Base-by-base conservation (phyloP, 2,113 vertebrate species). In the Elachura formosa region DNA sequence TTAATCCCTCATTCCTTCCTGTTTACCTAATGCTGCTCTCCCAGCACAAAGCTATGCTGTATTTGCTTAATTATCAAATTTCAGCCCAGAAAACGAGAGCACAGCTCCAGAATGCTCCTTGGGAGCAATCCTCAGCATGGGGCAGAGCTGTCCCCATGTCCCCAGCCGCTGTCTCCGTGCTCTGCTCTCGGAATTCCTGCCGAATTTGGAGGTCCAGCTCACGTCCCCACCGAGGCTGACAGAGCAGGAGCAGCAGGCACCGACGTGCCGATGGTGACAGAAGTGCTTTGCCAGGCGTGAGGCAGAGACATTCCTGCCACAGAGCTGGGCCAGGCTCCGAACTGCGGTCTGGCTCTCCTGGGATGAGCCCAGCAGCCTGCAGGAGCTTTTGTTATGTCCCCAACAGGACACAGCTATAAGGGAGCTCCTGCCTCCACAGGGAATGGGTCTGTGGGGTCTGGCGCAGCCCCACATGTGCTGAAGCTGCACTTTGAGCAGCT, bases 1-100 rank as follows among this genome's bases (percentile, higher is more conserved):
- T 96, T 98, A 98, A 98, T 98, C 97, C 97, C 89, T 94, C 63
- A 38, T 67, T 90, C 96, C 96, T 98, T 98, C 97, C 97, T 97
- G 96, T 98, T 98, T 98, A 97, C 95, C 97, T 98, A 95, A 95
- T 83, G 87, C 82, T 95, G 95, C 96, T 97, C 77, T 54, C 89
- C 64, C 71, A 52, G 75, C 88, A 96, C 95, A 98, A 97, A 98
- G 97, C 86, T 97, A 81, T 22, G 89, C 66, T 86, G 40, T 97
- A 97, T 98, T 97, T 89, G 95, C 94, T 97, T 92, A 86, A 97
- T 98, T 96, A 97, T 98, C 97, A 73, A 90, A 96, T 98, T 97
- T 98, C 97, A 97, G 86, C 89, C 67, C 46, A 22, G 76, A 91
- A 89, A 96, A 97, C 49, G 46, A 69, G 93, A 88, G 84, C 24